phyloP scores from a whole-genome alignment of 2,113 vertebrate genomes.

The Clarias magur region DNA sequence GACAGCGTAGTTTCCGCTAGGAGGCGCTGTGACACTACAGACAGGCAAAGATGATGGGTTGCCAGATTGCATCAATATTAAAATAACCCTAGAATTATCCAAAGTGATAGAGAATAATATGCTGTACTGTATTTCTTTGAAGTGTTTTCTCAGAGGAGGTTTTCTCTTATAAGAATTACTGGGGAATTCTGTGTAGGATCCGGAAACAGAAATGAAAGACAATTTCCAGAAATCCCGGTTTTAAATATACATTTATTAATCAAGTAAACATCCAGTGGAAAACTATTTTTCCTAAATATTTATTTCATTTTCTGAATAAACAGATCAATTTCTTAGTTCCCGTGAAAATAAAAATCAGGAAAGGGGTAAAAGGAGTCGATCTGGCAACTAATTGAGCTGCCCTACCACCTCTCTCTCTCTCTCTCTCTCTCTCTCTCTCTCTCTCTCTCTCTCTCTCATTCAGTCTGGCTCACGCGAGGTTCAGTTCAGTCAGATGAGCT shows the following conservation, averaged over 20 bases:
- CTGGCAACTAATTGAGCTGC: constrained; percentile 48
- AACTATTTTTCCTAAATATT: neutral
- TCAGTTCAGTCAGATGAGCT: constrained; percentile 12
- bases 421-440: constrained; percentile 42
- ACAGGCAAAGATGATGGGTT: neutral
- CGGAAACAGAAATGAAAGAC: neutral
- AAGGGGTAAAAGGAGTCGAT: neutral
- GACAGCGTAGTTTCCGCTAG: constrained; percentile 56
- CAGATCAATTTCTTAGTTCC: neutral
- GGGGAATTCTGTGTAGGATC: neutral
- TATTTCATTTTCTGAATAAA: neutral
- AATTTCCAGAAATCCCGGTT: neutral
- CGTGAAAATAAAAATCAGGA: neutral
- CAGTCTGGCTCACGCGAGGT: neutral
- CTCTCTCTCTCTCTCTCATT: constrained; percentile 53
- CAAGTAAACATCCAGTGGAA: neutral
- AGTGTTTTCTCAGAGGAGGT: neutral
- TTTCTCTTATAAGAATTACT: neutral
- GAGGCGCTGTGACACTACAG: constrained; percentile 70
- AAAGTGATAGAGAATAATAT: neutral
- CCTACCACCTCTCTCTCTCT: constrained; percentile 64
- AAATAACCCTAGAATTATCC: neutral
- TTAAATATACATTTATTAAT: neutral
- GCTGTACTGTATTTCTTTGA: too few species aligned
- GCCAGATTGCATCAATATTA: constrained; percentile 2